phyloP scores from a whole-genome alignment of 2,113 vertebrate species.

The Apus apus region DNA sequence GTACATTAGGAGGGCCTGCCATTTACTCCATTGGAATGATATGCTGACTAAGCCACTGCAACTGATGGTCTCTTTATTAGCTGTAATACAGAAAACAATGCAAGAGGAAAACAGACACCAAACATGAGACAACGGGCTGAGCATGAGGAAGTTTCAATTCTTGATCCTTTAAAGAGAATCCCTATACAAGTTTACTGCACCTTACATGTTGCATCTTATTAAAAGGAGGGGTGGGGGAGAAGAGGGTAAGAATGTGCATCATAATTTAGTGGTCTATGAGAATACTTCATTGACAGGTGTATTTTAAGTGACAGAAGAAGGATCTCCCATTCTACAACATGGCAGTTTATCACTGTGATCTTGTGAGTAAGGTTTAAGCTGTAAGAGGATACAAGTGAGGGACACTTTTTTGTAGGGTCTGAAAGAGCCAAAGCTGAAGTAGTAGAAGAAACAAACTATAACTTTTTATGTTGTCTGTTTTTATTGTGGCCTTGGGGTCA shows the following conservation, averaged over 20 bases:
- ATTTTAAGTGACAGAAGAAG: neutral
- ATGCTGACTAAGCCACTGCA: neutral
- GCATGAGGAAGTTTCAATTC: neutral
- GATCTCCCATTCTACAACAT: neutral
- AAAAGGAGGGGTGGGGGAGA: neutral
- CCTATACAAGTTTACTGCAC: neutral
- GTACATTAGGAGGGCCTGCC: neutral
- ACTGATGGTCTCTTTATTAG: neutral
- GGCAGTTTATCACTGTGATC: neutral
- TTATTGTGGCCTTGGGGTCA: neutral
- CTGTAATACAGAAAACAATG: neutral
- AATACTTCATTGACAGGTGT: neutral
- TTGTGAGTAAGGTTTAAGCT: neutral
- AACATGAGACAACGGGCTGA: accelerated
- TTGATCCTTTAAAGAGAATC: neutral
- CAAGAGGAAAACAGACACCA: neutral
- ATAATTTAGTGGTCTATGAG: neutral
- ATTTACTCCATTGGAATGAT: neutral
- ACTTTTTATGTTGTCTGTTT: neutral
- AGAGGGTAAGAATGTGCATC: neutral
- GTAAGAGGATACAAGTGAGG: neutral
- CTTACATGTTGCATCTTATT: neutral
- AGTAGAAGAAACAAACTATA: neutral
- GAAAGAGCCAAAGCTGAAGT: neutral
- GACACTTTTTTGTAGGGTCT: neutral